Percentiles rank a stretch among this genome's conserved stretches.
Conservation (phyloP, 2,888 invertebrate species). For the Galeruca laticollis region DNA sequence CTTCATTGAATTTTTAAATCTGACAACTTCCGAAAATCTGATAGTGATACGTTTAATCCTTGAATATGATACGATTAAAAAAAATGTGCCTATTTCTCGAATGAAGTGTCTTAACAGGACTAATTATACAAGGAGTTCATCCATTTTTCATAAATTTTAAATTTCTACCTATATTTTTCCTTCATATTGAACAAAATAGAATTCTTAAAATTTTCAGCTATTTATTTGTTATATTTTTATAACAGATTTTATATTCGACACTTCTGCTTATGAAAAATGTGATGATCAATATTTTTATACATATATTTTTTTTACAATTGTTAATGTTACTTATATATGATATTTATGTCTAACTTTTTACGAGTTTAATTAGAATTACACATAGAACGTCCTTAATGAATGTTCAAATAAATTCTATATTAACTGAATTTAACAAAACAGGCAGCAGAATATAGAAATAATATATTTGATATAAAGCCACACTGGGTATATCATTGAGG, state of each 20-base stretch:
- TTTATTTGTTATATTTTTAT: background rate
- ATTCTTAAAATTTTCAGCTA: constrained; percentile 9
- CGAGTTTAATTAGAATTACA: constrained; percentile 3
- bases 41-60: constrained; percentile 16
- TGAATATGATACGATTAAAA: constrained; percentile 5
- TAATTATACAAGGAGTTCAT: constrained; percentile 24
- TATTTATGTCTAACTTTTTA: constrained; percentile 32
- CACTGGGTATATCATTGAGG: no score
- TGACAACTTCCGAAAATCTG: constrained; percentile 12
- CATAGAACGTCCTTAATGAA: constrained; percentile 5
- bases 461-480: no score
- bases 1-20: constrained; percentile 5
- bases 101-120: constrained; percentile 25
- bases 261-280: constrained; percentile 31
- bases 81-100: constrained; percentile 30
- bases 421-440: no score
- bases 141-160: constrained; percentile 28
- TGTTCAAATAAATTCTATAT: background rate
- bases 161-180: background rate
- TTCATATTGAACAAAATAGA: no score
- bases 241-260: background rate
- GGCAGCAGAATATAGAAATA: no score
- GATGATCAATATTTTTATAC: constrained; percentile 29
- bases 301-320: constrained; percentile 34
- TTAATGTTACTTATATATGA: constrained; percentile 32